A percentile compares a stretch with the other conserved stretches of the same genome.
Evolutionary conservation across 2,797 vertebrate genomes (phyloP).

Genomic region (Anguilla obscura): DNA sequence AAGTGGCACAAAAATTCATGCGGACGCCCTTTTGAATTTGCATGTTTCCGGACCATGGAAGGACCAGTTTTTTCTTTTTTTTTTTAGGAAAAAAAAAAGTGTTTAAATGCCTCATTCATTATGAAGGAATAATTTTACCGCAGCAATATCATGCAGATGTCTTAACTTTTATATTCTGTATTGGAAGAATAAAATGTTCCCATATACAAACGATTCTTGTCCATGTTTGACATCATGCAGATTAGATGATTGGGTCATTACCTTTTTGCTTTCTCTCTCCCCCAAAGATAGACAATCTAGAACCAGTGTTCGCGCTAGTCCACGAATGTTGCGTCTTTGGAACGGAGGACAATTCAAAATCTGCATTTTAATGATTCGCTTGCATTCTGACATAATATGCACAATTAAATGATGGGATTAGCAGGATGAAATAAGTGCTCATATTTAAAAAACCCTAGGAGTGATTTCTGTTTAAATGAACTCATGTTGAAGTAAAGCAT

Average conservation of each 20-base stretch:
- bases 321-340: too few relatives aligned
- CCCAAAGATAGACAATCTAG: neutral
- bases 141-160: slow-evolving; percentile 16
- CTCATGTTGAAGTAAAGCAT: too few relatives aligned
- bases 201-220: slow-evolving; percentile 17
- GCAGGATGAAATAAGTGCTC: too few relatives aligned
- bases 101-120: neutral
- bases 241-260: neutral
- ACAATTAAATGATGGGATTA: too few relatives aligned
- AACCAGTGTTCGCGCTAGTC: neutral
- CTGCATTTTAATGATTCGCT: too few relatives aligned
- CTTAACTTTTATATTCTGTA: slow-evolving; percentile 33
- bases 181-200: slow-evolving; percentile 34
- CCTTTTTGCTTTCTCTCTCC: too few relatives aligned
- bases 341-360: too few relatives aligned
- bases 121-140: slow-evolving; percentile 22
- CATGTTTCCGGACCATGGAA: slow-evolving; percentile 24
- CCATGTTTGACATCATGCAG: neutral
- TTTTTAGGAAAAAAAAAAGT: neutral
- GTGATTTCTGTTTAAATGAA: too few relatives aligned
- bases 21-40: neutral
- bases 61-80: neutral
- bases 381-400: too few relatives aligned
- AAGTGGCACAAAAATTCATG: neutral
- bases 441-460: too few relatives aligned